These are phyloP conservation scores for Rhodinocichla rosea DNA, from an alignment of 2,113 vertebrate genomes.

Conservation along the genomic window DNA sequence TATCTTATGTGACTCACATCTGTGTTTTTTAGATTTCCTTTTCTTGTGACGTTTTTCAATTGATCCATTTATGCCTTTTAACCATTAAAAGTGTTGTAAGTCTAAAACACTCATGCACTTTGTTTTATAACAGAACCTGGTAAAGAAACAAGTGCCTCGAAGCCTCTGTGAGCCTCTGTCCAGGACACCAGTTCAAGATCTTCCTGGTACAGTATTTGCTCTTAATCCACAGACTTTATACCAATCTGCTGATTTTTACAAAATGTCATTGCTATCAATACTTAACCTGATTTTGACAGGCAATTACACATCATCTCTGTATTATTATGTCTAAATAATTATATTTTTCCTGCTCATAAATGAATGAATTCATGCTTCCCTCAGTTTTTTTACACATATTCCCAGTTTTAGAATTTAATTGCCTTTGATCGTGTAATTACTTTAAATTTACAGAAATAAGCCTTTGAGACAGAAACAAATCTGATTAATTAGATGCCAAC, in stretches of 20 bases:
- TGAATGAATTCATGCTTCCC: background rate
- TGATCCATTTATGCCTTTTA: background rate
- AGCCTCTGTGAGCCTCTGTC: background rate
- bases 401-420: background rate
- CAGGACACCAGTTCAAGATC: background rate
- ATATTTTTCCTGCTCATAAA: background rate
- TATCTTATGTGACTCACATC: background rate
- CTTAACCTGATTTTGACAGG: background rate
- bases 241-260: background rate
- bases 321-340: background rate
- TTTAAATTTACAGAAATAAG: slow-evolving; percentile 12
- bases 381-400: background rate
- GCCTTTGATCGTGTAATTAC: slow-evolving; percentile 6
- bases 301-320: background rate
- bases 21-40: background rate
- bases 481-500: background rate
- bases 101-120: background rate
- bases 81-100: background rate
- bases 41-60: background rate
- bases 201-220: slow-evolving; percentile 21
- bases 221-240: background rate
- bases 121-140: background rate
- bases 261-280: background rate
- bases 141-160: background rate
- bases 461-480: slow-evolving; percentile 3